Base-by-base conservation (phyloP, 2,113 vertebrate species). In the Phoxinus phoxinus region DNA sequence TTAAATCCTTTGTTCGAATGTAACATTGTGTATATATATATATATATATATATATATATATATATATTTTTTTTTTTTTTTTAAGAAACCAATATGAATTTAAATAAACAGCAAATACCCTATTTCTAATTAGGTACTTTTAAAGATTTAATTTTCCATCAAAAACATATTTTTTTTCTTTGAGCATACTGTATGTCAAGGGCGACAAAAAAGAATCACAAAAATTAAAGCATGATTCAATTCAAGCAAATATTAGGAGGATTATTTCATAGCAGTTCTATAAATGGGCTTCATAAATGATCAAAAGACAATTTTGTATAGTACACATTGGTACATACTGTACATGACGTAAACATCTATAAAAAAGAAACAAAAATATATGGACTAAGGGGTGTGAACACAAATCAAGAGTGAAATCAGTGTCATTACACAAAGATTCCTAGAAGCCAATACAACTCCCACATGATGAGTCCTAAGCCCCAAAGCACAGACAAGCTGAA, bases 391-490 rank as follows among this genome's bases (percentile, higher is more conserved):
- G 23, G 23, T 35, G 58, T 21, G 17, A 44, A 41, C 10, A 79
- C 23, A 79, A 79, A 79, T 61, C 23, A 44, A 41, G 23, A 41
- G 35, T 44, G 6, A 79, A 61, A 41, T 79, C 35, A 61, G n/a
- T 61, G 77, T 79, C 76, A n/a, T 12, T 7, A n/a, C 19, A 58
- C 0, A 32, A 46, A 74, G 41, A 74, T 27, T 74, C 78, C 35
- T 46, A 81, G 41, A 81, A 65, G 65, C 37, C 23, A 65, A 30
- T 65, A 27, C 21, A 81, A 65, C 58, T 44, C 12, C 59, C 35
- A 81, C n/a, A 30, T 63, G n/a, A 81, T 27, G n/a, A 81, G 78
- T 27, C 37, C 15, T 65, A 25, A 81, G 58, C 23, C 58, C 58
- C 35, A 46, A 63, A 37, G 76, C 10, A 2, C 25, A 59, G 53